Percentiles rank a stretch among this genome's conserved stretches.
These are phyloP conservation scores for Noturus placidus DNA, from an alignment of 2,113 vertebrate species.

Conservation along the genomic window DNA sequence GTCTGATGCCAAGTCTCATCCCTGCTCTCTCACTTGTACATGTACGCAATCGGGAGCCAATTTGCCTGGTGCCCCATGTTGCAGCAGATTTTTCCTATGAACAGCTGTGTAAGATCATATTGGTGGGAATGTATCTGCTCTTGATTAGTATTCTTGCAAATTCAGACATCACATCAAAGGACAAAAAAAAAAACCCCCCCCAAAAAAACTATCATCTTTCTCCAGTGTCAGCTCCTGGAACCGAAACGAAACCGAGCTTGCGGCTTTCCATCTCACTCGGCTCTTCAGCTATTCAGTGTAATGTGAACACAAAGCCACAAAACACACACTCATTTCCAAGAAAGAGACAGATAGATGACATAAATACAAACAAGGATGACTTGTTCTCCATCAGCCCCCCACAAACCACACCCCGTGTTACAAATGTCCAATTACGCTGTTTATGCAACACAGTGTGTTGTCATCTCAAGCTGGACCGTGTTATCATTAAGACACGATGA, in stretches of 20 bases:
- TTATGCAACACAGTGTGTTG: not conserved
- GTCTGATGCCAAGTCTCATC: not conserved
- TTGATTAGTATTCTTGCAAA: not conserved
- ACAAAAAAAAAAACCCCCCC: not conserved
- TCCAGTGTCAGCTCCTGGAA: conserved; percentile 16
- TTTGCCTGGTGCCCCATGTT: not conserved
- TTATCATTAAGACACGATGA: not conserved
- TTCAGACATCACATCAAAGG: not conserved
- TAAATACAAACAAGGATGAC: not conserved
- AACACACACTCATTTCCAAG: not conserved
- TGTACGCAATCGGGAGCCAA: not conserved
- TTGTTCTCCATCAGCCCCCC: too few species aligned
- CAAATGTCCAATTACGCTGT: not conserved
- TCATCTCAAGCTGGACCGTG: not conserved
- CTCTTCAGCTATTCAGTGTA: not conserved
- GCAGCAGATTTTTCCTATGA: not conserved
- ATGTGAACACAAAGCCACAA: not conserved
- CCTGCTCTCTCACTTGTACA: not conserved
- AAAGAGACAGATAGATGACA: conserved; percentile 12
- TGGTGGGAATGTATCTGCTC: not conserved
- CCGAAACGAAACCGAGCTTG: not conserved
- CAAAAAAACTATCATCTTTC: not conserved
- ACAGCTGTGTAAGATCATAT: not conserved
- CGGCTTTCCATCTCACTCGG: conserved; percentile 8
- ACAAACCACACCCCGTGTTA: not conserved